Evolutionary conservation across 1,140 invertebrate species (phyloP), one percentile per base, ranked within the genome.

Genomic region (Papilio polyxenes): DNA sequence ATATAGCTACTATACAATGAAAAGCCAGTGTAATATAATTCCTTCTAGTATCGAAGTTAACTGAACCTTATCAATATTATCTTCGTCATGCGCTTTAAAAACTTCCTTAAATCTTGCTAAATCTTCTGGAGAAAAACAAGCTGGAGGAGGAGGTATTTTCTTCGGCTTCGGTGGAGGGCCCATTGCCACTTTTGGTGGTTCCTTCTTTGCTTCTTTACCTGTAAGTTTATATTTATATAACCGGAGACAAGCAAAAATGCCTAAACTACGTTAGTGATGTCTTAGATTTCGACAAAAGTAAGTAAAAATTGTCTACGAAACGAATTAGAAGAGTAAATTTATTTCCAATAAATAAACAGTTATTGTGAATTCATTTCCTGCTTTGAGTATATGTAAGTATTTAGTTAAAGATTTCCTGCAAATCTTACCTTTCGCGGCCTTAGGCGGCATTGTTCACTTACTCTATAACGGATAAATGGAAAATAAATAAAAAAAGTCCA

Each of bases 161-260:
- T 93, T 94, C 9, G 90, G 92, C 76, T 93, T 94, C 0, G 90
- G 91, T 15, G 89, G 88, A n/a, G 89, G 89, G 1, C 88, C 92
- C 13, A 78, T 84, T 15, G 76, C 76, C n/a, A 72, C 80, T 79
- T 89, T 88, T 31, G 82, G 83, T 17, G 82, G 81, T 75, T 84
- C 85, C 31, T 85, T 87, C n/a, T 78, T 81, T 76, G 87, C 89
- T 56, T 83, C 88, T 84, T 91, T 90, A 8, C 85, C 87, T 85
- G 83, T 88, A 53, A 75, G 4, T 49, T 44, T n/a, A 44, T n/a
- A 49, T 40, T 74, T 3, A 31, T 37, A 74, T 56, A 56, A 20
- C 10, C 13, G 13, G 49, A 9, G 49, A 51, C 49, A 0, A 51
- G 10, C 13, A 51, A 11, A 13, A 13, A 44, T 56, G 1, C 17